Base-by-base conservation (phyloP, 2,113 vertebrate species). In the Ia io region DNA sequence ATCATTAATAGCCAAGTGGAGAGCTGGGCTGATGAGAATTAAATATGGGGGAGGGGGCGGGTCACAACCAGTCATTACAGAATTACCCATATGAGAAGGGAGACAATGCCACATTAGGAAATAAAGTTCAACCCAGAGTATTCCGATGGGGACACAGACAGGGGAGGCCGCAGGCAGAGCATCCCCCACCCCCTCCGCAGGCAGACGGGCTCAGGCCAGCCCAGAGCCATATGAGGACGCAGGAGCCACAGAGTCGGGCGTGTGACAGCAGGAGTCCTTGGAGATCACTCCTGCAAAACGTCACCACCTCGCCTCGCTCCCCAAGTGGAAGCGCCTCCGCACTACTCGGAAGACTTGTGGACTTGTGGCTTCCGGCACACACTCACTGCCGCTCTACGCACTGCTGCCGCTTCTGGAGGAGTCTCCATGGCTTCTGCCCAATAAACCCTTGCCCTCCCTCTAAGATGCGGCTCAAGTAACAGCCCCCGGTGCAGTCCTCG, bases 1-100 rank as follows among this genome's bases (percentile, higher is more conserved):
- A 98, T 98, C 99, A 98, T 99, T 99, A 99, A 99, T 98, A 99
- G 99, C 98, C 95, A 97, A 99, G 99, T 98, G 98, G 98, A 99
- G 99, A 98, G 98, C 98, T 88, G 35, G 86, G 20, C 98, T 99
- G 99, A 99, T 98, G 99, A 99, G 99, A 98, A 99, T 99, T 99
- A 98, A 98, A 98, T 98, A 97, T 98, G 88, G 98, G 97, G 98
- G 97, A 96, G 94, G 97, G 76, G 97, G 97, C 18, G 23, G 96
- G 97, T 84, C 96, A 92, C 93, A 97, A 94, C 96, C 97, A 91
- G 95, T 98, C 96, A 96, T 98, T 98, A 98, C 30, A 18, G 94
- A 97, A 98, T 98, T 97, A 96, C 53, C 97, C 84, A 16, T 30
- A 63, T 9, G 88, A 92, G 84, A 35, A 47, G 1, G 93, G 44